These are phyloP conservation scores for Drosophila gaucha DNA, from an alignment of 2,888 invertebrate species.

Conservation along the genomic window DNA sequence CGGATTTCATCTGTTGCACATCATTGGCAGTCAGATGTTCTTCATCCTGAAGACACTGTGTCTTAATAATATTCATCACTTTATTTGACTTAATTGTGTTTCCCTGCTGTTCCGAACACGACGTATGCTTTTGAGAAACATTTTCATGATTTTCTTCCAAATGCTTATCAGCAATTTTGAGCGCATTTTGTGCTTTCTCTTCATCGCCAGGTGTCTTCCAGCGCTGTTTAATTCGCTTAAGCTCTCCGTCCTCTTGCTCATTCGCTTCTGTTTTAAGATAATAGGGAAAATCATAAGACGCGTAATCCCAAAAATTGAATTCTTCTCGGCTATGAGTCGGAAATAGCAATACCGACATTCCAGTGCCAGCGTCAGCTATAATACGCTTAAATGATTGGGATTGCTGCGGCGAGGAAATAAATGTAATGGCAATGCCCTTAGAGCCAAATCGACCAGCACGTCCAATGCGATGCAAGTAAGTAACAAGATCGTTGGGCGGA, in stretches of 20 bases:
- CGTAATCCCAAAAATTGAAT: slow-evolving; percentile 77
- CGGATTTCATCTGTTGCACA: not conserved
- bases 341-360: slow-evolving; percentile 85
- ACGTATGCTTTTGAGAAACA: not conserved
- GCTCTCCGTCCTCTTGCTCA: slow-evolving; percentile 23
- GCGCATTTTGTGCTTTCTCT: not conserved
- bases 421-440: slow-evolving; percentile 91
- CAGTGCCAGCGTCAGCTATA: slow-evolving; percentile 86
- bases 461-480: slow-evolving; percentile 97
- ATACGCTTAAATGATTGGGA: slow-evolving; percentile 86
- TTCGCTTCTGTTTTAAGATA: slow-evolving; percentile 26
- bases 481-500: slow-evolving; percentile 91
- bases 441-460: slow-evolving; percentile 97
- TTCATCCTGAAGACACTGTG: not conserved
- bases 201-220: slow-evolving; percentile 9
- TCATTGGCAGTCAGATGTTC: not conserved
- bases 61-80: not conserved
- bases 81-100: not conserved
- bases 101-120: not conserved
- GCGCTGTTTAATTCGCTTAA: slow-evolving; percentile 42
- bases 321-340: slow-evolving; percentile 69
- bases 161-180: not conserved
- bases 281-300: slow-evolving; percentile 60
- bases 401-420: slow-evolving; percentile 89
- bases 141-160: not conserved